These are phyloP conservation scores for Dilophus febrilis DNA, from an alignment of 2,888 invertebrate genomes.

Conservation along the genomic window DNA sequence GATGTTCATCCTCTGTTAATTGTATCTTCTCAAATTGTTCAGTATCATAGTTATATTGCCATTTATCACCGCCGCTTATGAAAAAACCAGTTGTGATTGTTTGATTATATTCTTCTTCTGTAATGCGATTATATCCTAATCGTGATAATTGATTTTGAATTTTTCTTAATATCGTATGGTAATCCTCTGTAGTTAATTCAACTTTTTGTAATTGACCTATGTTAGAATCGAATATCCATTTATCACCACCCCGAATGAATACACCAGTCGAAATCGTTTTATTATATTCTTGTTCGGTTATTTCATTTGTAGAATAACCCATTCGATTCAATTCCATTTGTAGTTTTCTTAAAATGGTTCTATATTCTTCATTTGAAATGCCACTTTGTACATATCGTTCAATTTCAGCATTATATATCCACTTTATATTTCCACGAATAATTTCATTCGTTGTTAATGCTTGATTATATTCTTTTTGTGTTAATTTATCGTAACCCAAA, in stretches of 20 bases:
- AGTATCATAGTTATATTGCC: not conserved
- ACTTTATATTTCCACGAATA: not conserved
- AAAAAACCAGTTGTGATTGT: not conserved
- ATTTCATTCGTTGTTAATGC: not conserved
- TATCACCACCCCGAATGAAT: slow-evolving; percentile 1
- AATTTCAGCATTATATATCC: not conserved
- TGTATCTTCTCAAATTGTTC: not conserved
- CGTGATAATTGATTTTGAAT: not conserved
- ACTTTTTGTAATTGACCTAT: slow-evolving; percentile 3
- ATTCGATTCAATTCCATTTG: not conserved
- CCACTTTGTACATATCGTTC: not conserved
- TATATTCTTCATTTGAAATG: slow-evolving; percentile 1
- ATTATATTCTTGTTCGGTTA: slow-evolving; percentile 1
- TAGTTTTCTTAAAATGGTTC: slow-evolving; percentile 1
- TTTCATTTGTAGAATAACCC: slow-evolving; percentile 2
- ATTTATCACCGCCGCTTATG: not conserved
- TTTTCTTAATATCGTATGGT: not conserved
- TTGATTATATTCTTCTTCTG: no score
- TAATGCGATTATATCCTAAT: not conserved
- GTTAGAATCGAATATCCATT: slow-evolving; percentile 1
- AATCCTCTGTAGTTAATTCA: slow-evolving; percentile 3
- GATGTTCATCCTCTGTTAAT: slow-evolving; percentile 1
- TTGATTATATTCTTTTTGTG: not conserved
- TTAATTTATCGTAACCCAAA: not conserved
- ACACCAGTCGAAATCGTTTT: slow-evolving; percentile 1